A percentile compares a stretch with the other conserved stretches of the same genome.
Evolutionary conservation across 2,888 invertebrate species (phyloP).

Genomic region (Diloba caeruleocephala): DNA sequence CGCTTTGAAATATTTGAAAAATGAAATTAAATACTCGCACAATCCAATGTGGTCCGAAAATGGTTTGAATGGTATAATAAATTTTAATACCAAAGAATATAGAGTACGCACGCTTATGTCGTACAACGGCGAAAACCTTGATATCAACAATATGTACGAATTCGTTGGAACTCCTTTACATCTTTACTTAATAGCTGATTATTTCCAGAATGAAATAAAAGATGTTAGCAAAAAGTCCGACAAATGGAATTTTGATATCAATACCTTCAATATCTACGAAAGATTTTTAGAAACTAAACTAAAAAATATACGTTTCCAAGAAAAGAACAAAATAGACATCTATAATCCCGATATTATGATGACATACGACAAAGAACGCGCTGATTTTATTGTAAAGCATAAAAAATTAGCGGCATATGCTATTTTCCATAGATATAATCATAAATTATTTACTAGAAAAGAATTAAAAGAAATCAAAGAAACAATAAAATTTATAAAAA

Average conservation of each 20-base stretch:
- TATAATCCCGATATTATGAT: conserved; percentile 16
- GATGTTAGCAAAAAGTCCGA: conserved; percentile 1
- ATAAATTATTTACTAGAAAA: conserved; percentile 1
- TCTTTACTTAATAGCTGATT: conserved; percentile 31
- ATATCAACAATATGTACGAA: not conserved
- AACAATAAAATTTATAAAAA: conserved; percentile 4
- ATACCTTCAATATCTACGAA: conserved; percentile 27
- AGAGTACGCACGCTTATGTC: not conserved
- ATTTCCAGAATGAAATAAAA: conserved; percentile 23
- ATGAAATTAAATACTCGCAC: not conserved
- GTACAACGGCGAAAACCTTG: not conserved
- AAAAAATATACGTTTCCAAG: conserved; percentile 26
- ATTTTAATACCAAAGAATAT: too few relatives aligned
- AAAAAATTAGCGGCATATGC: conserved; percentile 28
- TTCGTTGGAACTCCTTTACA: conserved; percentile 21
- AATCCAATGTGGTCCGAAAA: not conserved
- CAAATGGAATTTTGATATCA: conserved; percentile 21
- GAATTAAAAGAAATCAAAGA: conserved; percentile 6
- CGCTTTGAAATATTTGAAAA: not conserved
- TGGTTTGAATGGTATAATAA: too few relatives aligned
- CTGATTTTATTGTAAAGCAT: conserved; percentile 23
- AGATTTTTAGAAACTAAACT: conserved; percentile 33
- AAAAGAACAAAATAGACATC: conserved; percentile 26
- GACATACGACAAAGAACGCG: conserved; percentile 23
- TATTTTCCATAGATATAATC: conserved; percentile 6